A percentile compares a stretch with the other conserved stretches of the same genome.
Conservation (phyloP, 2,888 invertebrate genomes). For the Deilephila porcellus region DNA sequence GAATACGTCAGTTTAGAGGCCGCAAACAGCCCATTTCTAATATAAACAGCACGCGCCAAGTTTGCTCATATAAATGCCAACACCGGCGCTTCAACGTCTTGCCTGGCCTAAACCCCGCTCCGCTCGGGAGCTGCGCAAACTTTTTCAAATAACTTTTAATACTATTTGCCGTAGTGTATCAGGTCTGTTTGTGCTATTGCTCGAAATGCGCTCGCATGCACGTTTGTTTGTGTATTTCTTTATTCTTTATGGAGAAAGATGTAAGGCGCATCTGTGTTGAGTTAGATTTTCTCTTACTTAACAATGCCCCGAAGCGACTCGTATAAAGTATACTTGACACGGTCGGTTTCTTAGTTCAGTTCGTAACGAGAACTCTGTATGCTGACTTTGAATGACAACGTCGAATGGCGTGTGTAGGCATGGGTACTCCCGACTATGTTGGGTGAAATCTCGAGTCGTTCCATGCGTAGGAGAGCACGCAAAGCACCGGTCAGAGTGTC, state of each 20-base stretch:
- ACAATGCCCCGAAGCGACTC: background rate
- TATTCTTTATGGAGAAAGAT: constrained; percentile 12
- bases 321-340: constrained; percentile 9
- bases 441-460: constrained; percentile 7
- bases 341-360: background rate
- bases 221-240: constrained; percentile 17
- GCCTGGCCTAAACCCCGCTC: constrained; percentile 15
- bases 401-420: background rate
- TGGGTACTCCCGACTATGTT: background rate
- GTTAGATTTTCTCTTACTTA: constrained; percentile 14
- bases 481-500: background rate
- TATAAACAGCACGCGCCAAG: constrained; percentile 25
- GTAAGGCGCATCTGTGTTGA: background rate
- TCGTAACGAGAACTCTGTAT: background rate
- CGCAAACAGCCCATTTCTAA: constrained; percentile 27
- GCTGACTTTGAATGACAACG: background rate
- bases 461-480: background rate
- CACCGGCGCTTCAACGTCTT: constrained; percentile 31
- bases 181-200: constrained; percentile 28
- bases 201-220: constrained; percentile 19
- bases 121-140: constrained; percentile 18
- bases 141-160: constrained; percentile 45
- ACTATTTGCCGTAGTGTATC: constrained; percentile 36
- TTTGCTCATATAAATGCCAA: constrained; percentile 32
- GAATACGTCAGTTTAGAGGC: constrained; percentile 15